phyloP scores from a whole-genome alignment of 2,888 invertebrate genomes.

The Lampropteryx suffumata region DNA sequence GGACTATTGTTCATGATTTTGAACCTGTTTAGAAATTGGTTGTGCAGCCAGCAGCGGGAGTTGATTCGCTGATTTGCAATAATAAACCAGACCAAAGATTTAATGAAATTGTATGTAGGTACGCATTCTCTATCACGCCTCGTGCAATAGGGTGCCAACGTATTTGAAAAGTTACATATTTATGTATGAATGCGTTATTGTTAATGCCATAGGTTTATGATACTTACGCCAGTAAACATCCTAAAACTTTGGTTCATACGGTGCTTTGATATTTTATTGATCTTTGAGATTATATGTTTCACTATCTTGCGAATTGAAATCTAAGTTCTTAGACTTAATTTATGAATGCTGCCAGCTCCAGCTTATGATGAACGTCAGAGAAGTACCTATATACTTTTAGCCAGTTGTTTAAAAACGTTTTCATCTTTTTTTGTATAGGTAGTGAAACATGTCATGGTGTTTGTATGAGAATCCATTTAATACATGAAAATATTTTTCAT shows the following conservation, averaged over 20 bases:
- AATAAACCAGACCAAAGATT: constrained; percentile 74
- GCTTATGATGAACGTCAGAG: too few relatives aligned
- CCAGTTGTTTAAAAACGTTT: too few relatives aligned
- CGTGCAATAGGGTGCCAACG: constrained; percentile 65
- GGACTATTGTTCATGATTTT: constrained; percentile 30
- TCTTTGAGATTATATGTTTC: constrained; percentile 45
- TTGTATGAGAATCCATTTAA: constrained; percentile 23
- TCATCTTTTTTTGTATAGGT: background rate
- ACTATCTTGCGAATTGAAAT: constrained; percentile 17
- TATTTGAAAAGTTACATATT: constrained; percentile 44
- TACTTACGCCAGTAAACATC: too few relatives aligned
- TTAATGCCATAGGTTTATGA: too few relatives aligned
- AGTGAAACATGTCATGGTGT: constrained; percentile 23
- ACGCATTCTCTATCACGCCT: constrained; percentile 49
- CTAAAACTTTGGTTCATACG: constrained; percentile 43
- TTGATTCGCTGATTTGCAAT: constrained; percentile 54
- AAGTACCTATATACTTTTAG: too few relatives aligned
- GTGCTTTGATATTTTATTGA: constrained; percentile 44
- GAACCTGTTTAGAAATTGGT: constrained; percentile 32
- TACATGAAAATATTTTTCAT: constrained; percentile 18
- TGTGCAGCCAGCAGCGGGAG: constrained; percentile 21
- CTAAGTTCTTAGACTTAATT: background rate
- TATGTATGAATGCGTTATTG: constrained; percentile 36
- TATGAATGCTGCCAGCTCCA: background rate
- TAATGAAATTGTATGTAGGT: constrained; percentile 46